phyloP scores from a whole-genome alignment of 1,140 invertebrate species.

The Paralvinella palmiformis region DNA sequence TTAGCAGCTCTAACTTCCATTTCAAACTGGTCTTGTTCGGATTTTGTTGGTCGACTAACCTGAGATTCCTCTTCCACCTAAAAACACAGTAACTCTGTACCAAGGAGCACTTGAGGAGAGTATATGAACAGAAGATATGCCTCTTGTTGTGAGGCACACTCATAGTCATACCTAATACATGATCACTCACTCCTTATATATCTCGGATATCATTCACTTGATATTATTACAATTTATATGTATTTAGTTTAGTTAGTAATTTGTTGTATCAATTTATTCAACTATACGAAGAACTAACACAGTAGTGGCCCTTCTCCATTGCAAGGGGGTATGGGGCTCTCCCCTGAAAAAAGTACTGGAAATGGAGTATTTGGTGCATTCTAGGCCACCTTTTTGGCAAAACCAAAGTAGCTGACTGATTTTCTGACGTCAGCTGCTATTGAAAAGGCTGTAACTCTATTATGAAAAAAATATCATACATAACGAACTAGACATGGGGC shows the following conservation, averaged over 20 bases:
- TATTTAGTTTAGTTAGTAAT: background rate
- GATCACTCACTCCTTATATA: background rate
- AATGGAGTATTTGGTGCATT: too few relatives aligned
- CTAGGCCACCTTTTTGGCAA: too few relatives aligned
- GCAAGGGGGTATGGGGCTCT: too few relatives aligned
- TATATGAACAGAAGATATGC: background rate
- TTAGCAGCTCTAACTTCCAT: slow-evolving; percentile 93
- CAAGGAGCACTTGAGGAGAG: background rate
- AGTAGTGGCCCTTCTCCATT: too few relatives aligned
- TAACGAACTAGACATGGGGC: too few relatives aligned
- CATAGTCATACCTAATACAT: background rate
- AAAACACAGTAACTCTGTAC: background rate
- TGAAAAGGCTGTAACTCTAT: too few relatives aligned
- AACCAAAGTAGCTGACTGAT: too few relatives aligned
- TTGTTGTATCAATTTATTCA: too few relatives aligned
- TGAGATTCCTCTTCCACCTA: slow-evolving; percentile 81
- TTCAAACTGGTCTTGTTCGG: slow-evolving; percentile 91
- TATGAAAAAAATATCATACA: too few relatives aligned
- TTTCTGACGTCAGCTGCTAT: too few relatives aligned
- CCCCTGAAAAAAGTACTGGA: too few relatives aligned
- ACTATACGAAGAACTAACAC: too few relatives aligned
- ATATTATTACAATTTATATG: background rate
- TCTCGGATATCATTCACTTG: background rate
- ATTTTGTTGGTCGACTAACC: slow-evolving; percentile 77
- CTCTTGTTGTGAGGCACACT: background rate